Conservation (phyloP, 2,888 invertebrate species). For the Rhodophaea formosa region DNA sequence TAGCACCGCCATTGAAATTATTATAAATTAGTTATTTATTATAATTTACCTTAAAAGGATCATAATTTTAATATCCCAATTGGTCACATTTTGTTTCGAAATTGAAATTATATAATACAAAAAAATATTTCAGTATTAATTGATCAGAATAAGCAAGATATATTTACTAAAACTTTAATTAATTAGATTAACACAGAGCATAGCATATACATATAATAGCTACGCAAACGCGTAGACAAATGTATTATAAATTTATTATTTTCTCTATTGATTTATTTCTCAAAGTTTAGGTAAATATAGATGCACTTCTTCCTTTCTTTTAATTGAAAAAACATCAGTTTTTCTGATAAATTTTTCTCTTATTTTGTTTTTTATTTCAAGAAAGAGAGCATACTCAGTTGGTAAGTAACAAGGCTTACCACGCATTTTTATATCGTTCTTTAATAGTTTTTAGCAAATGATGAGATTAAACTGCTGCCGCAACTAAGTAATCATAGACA, state of each 20-base stretch:
- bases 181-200: too few species aligned
- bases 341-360: too few species aligned
- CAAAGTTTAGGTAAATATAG: too few species aligned
- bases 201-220: too few species aligned
- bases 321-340: too few species aligned
- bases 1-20: constrained; percentile 74
- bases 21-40: constrained; percentile 40
- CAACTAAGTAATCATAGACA: not conserved
- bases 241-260: too few species aligned
- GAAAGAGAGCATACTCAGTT: constrained; percentile 17
- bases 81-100: constrained; percentile 40
- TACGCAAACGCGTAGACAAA: too few species aligned
- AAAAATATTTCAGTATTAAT: not conserved
- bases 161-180: too few species aligned
- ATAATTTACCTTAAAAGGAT: constrained; percentile 37
- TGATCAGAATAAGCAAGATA: not conserved
- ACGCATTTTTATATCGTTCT: too few species aligned
- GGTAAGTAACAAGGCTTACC: not conserved
- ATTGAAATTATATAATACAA: not conserved
- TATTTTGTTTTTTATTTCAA: too few species aligned
- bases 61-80: constrained; percentile 42
- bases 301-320: too few species aligned
- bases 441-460: constrained; percentile 20
- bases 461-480: constrained; percentile 3
- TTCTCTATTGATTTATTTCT: too few species aligned